These are phyloP conservation scores for Procambarus virginalis DNA, from an alignment of 1,140 invertebrate genomes.

Conservation along the genomic window DNA sequence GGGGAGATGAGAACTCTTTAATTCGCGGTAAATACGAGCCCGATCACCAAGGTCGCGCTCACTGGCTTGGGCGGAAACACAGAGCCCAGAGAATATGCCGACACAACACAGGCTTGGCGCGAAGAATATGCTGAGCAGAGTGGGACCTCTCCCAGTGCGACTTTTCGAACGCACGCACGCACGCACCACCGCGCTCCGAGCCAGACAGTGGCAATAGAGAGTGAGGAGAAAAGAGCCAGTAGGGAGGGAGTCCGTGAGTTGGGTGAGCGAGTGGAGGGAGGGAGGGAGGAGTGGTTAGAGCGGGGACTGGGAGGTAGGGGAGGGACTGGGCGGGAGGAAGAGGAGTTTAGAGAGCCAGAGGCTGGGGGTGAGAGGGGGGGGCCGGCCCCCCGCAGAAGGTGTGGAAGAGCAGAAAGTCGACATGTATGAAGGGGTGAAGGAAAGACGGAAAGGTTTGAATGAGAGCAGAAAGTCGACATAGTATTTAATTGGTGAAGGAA, in stretches of 20 bases:
- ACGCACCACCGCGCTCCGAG: conserved; percentile 20
- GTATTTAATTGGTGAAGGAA: no score
- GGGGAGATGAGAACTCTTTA: not conserved
- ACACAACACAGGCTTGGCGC: conserved; percentile 30
- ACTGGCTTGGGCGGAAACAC: not conserved
- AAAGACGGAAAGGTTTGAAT: no score
- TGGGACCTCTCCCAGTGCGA: conserved; percentile 27
- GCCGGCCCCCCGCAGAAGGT: no score
- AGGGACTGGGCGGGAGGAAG: not conserved
- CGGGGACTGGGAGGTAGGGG: not conserved
- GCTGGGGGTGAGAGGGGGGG: no score
- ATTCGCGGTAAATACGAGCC: not conserved
- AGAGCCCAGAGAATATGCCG: conserved; percentile 23
- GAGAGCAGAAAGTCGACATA: no score
- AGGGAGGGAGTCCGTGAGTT: not conserved
- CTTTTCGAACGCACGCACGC: conserved; percentile 37
- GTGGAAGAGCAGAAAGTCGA: no score
- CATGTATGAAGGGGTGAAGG: no score
- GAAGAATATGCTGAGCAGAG: conserved; percentile 34
- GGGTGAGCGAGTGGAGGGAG: not conserved
- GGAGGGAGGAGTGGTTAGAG: conserved; percentile 10
- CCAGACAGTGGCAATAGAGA: conserved; percentile 31
- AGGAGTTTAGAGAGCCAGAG: conserved; percentile 11
- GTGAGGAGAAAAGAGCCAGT: conserved; percentile 22
- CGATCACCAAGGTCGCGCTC: conserved; percentile 21